phyloP scores from a whole-genome alignment of 1,140 invertebrate species.

The Coenobita brevimanus region DNA sequence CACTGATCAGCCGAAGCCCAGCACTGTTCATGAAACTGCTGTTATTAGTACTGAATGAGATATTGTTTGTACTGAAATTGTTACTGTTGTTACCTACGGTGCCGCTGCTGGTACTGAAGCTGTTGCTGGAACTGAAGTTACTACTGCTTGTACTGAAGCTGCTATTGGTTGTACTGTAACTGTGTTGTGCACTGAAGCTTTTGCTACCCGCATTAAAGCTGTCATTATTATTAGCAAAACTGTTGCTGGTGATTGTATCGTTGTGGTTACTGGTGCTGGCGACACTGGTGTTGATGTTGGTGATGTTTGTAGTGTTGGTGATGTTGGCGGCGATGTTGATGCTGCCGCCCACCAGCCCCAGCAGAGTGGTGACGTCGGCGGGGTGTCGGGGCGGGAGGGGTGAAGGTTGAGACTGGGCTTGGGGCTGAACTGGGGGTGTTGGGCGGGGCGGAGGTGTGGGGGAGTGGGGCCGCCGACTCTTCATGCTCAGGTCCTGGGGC shows the following conservation, averaged over 20 bases:
- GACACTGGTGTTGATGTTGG: neutral
- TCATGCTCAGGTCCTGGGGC: slow-evolving; percentile 58
- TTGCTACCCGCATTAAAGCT: too few relatives aligned
- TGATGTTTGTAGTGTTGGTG: slow-evolving; percentile 18
- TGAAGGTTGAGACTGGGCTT: neutral
- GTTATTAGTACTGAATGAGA: neutral
- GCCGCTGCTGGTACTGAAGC: neutral
- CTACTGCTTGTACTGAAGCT: slow-evolving; percentile 15
- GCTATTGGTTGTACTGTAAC: neutral
- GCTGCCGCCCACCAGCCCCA: slow-evolving; percentile 31
- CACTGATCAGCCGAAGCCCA: slow-evolving; percentile 47
- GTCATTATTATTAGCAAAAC: too few relatives aligned
- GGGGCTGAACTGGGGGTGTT: neutral
- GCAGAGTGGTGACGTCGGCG: slow-evolving; percentile 19
- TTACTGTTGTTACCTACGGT: neutral
- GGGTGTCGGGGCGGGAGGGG: slow-evolving; percentile 16
- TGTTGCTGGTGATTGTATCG: neutral
- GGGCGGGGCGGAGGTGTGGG: neutral
- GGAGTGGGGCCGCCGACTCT: slow-evolving; percentile 27
- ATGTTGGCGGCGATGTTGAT: slow-evolving; percentile 24
- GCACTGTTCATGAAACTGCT: slow-evolving; percentile 53
- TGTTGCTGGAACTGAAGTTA: neutral
- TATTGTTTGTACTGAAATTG: neutral
- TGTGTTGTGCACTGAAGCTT: neutral
- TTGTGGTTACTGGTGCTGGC: neutral